A percentile compares a stretch with the other conserved stretches of the same genome.
Conservation (phyloP, 2,113 vertebrate genomes). For the Tretioscincus oriximinensis region DNA sequence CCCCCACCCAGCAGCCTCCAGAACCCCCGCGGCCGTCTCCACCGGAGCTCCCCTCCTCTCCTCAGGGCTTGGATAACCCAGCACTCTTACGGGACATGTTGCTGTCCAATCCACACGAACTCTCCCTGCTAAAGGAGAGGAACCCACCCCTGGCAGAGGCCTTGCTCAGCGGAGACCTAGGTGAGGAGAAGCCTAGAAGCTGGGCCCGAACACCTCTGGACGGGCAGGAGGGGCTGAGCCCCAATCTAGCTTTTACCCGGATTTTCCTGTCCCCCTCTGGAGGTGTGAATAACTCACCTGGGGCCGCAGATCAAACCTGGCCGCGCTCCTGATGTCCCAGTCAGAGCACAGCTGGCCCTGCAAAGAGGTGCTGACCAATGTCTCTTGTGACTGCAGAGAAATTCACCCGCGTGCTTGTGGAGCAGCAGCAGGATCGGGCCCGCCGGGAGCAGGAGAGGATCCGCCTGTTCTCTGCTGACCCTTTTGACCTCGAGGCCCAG, state of each 20-base stretch:
- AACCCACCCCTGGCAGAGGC: constrained; percentile 94
- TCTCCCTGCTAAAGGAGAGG: constrained; percentile 94
- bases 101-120: constrained; percentile 92
- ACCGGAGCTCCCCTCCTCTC: constrained; percentile 65
- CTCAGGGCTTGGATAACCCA: constrained; percentile 92
- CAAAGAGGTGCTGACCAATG: too few species aligned
- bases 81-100: constrained; percentile 93
- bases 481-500: constrained; percentile 98
- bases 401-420: constrained; percentile 91
- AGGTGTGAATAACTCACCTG: not conserved
- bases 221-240: not conserved
- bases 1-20: constrained; percentile 41
- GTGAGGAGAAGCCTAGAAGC: constrained; percentile 65
- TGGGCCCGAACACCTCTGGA: not conserved
- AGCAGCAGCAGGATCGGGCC: constrained; percentile 95
- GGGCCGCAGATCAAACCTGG: not conserved
- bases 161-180: constrained; percentile 93
- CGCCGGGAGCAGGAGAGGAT: constrained; percentile 94
- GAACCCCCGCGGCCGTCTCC: constrained; percentile 58
- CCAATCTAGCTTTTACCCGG: too few species aligned
- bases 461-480: constrained; percentile 91
- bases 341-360: fast-evolving
- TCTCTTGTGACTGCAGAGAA: constrained; percentile 76
- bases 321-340: not conserved
- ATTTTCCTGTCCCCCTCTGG: too few species aligned